Conservation (phyloP, 2,888 invertebrate genomes). For the Drosophila borborema region DNA sequence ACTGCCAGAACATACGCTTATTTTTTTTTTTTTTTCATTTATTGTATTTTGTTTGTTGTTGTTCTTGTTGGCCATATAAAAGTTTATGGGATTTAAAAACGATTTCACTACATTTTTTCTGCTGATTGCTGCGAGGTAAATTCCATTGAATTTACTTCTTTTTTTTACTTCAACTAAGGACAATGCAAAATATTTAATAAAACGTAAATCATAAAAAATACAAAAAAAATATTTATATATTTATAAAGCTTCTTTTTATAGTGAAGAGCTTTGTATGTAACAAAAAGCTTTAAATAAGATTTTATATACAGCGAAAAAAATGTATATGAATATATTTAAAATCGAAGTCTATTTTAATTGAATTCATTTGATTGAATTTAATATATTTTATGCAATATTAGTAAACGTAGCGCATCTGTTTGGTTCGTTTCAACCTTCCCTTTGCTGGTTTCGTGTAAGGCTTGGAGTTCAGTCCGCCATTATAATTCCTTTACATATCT, state of each 20-base stretch:
- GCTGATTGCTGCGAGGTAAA: background rate
- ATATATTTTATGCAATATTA: background rate
- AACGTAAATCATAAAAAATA: background rate
- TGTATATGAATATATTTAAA: too few species aligned
- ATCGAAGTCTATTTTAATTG: too few species aligned
- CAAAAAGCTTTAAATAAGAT: too few species aligned
- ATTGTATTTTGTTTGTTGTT: background rate
- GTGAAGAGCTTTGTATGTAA: too few species aligned
- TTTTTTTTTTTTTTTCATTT: background rate
- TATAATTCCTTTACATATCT: slow-evolving; percentile 55
- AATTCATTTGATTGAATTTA: too few species aligned
- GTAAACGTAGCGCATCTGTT: slow-evolving; percentile 14
- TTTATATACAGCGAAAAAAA: too few species aligned
- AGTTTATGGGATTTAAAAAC: slow-evolving; percentile 9
- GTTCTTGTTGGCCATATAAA: background rate
- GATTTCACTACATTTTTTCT: background rate
- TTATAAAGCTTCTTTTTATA: too few species aligned
- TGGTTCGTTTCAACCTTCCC: slow-evolving; percentile 12
- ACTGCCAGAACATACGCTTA: background rate
- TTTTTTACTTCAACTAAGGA: too few species aligned
- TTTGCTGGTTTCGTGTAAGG: background rate
- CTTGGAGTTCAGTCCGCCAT: slow-evolving; percentile 22
- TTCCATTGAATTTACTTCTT: background rate
- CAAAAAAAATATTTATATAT: background rate
- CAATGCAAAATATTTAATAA: background rate